Percentiles rank a stretch among this genome's conserved stretches.
Evolutionary conservation across 2,888 invertebrate genomes (phyloP).

Genomic region (Acheta domesticus): DNA sequence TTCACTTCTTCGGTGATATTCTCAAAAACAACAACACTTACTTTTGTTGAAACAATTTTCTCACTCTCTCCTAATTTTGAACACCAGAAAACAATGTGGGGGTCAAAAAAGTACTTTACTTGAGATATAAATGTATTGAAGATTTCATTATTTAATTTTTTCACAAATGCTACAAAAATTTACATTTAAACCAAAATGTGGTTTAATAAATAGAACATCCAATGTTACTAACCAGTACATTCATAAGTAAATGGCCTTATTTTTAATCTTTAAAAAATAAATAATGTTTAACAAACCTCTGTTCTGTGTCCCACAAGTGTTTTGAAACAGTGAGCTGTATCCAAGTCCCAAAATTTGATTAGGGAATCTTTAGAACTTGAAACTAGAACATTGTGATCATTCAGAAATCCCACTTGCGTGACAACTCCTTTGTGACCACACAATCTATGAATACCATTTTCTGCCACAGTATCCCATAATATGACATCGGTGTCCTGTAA

Average conservation of each 20-base stretch:
- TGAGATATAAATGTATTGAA: not conserved
- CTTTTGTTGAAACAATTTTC: too few species aligned
- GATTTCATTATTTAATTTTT: not conserved
- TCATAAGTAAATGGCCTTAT: too few species aligned
- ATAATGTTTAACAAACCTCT: conserved; percentile 56
- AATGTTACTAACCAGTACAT: too few species aligned
- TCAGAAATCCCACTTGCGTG: conserved; percentile 75
- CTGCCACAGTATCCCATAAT: conserved; percentile 90
- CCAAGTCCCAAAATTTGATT: conserved; percentile 96
- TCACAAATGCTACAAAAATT: conserved; percentile 18
- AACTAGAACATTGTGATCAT: conserved; percentile 64
- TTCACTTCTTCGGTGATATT: too few species aligned
- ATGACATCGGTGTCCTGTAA: conserved; percentile 87
- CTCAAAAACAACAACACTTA: too few species aligned
- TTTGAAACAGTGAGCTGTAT: conserved; percentile 92
- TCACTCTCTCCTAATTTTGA: too few species aligned
- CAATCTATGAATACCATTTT: conserved; percentile 83
- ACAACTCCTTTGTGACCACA: conserved; percentile 88
- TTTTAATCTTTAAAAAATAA: too few species aligned
- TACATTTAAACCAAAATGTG: conserved; percentile 21
- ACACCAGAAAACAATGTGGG: too few species aligned
- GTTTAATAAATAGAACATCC: too few species aligned
- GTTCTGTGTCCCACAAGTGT: conserved; percentile 85
- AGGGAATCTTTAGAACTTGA: conserved; percentile 90
- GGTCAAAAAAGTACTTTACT: too few species aligned